phyloP scores from a whole-genome alignment of 2,113 vertebrate genomes.

The Ptychochromis oligacanthus region DNA sequence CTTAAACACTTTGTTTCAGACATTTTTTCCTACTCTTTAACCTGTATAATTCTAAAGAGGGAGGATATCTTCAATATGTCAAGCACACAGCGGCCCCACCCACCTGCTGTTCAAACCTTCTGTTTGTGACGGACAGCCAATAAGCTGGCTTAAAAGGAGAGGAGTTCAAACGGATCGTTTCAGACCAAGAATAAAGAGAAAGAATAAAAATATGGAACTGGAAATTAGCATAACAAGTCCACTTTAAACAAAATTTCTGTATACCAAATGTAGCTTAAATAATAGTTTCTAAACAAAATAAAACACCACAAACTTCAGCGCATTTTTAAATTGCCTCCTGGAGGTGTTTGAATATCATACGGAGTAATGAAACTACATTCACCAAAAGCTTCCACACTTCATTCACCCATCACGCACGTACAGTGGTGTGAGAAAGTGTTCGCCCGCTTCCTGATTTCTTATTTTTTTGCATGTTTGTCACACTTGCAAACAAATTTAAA shows the following conservation, averaged over 20 bases:
- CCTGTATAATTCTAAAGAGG: no score
- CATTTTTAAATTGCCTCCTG: not conserved
- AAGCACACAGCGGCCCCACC: not conserved
- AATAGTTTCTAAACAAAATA: not conserved
- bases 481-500: no score
- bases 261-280: not conserved
- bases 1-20: no score
- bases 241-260: not conserved
- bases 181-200: no score
- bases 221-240: not conserved
- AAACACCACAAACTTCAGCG: slow-evolving; percentile 1
- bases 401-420: not conserved
- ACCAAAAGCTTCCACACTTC: not conserved
- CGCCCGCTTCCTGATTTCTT: no score
- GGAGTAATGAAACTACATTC: not conserved
- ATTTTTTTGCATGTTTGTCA: no score
- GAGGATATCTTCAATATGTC: no score
- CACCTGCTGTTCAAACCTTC: not conserved
- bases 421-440: no score
- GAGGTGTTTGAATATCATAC: not conserved
- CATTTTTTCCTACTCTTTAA: no score
- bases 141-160: not conserved
- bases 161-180: not conserved
- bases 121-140: not conserved
- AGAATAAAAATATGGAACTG: no score